These are phyloP conservation scores for Rhinoderma darwinii DNA, from an alignment of 2,113 vertebrate genomes.

Conservation along the genomic window DNA sequence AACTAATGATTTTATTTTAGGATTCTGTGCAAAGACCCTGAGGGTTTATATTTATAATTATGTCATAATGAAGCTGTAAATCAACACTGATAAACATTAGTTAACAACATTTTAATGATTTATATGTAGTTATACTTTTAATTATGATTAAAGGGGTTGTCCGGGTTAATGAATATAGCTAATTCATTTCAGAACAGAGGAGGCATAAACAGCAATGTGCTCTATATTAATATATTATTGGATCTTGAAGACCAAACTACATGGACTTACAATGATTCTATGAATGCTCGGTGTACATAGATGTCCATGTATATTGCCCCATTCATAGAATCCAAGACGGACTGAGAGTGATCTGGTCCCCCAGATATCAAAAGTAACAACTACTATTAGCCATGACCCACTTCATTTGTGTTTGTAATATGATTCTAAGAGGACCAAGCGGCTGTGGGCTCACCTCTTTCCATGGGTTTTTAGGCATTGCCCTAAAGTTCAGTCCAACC, in stretches of 20 bases:
- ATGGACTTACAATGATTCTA: neutral
- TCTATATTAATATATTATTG: neutral
- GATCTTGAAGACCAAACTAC: neutral
- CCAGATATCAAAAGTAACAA: neutral
- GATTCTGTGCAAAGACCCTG: neutral
- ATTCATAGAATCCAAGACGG: neutral
- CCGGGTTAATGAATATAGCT: neutral
- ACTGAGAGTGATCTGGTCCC: neutral
- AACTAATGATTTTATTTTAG: neutral
- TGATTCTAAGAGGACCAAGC: too few relatives aligned
- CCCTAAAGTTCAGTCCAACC: too few relatives aligned
- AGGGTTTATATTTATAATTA: conserved; percentile 16
- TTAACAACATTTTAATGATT: neutral
- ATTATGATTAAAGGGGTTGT: conserved; percentile 12
- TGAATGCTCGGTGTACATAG: neutral
- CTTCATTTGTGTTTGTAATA: too few relatives aligned
- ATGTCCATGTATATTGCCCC: neutral
- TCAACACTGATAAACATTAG: neutral
- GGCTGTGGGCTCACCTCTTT: too few relatives aligned
- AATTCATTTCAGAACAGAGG: neutral
- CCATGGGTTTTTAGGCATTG: too few relatives aligned
- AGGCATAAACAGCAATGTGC: neutral
- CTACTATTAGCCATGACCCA: neutral
- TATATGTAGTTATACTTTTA: conserved; percentile 2
- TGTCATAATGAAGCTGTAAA: conserved; percentile 11